These are phyloP conservation scores for Dendroctonus ponderosae DNA, from an alignment of 1,140 invertebrate genomes.

Conservation along the genomic window DNA sequence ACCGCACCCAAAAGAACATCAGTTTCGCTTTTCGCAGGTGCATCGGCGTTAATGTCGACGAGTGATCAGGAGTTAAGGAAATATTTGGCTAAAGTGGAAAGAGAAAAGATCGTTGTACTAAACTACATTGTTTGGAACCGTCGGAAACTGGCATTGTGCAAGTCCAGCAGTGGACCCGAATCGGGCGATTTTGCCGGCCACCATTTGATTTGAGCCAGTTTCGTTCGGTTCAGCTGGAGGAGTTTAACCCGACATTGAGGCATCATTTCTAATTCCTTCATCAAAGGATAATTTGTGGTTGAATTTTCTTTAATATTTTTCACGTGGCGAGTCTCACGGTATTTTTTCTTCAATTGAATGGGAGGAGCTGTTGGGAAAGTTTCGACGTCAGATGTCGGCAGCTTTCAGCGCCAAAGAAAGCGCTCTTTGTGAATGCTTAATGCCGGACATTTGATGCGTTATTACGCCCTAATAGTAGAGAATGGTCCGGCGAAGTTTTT, in stretches of 20 bases:
- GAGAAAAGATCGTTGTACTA: constrained; percentile 22
- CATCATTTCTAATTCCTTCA: no score
- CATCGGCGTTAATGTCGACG: constrained; percentile 97
- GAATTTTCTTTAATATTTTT: background rate
- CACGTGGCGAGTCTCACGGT: constrained; percentile 23
- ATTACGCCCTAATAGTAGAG: background rate
- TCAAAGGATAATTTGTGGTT: no score
- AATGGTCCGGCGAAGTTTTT: background rate
- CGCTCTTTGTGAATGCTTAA: constrained; percentile 2
- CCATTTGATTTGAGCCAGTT: no score
- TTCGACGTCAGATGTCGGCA: no score
- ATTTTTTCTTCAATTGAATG: constrained; percentile 6
- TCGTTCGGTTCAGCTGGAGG: no score
- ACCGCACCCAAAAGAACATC: constrained; percentile 99
- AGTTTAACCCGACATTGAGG: no score
- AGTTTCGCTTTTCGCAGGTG: constrained; percentile 99
- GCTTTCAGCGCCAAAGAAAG: background rate
- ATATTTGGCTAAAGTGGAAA: constrained; percentile 47
- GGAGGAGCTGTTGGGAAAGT: background rate
- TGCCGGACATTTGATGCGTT: background rate
- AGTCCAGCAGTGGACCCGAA: no score
- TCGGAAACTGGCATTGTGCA: no score
- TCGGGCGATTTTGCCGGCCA: no score
- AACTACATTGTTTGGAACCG: background rate
- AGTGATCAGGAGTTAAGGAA: constrained; percentile 82